Conservation (phyloP, 37 sponge, comb jelly and placozoan genomes). For the Oopsacas minuta region DNA sequence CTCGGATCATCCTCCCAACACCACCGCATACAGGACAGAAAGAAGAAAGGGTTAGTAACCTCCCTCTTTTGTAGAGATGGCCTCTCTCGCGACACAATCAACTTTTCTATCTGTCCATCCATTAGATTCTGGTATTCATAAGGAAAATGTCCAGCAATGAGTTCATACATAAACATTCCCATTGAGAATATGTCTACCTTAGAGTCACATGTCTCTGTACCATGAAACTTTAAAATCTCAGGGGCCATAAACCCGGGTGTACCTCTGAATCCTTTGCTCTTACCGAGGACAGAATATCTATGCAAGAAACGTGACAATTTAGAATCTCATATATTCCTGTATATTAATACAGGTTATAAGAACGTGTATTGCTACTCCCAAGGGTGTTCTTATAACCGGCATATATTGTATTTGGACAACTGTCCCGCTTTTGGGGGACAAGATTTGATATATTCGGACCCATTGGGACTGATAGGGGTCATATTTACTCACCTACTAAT, state of each 20-base stretch:
- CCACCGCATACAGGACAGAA: slow-evolving; percentile 67
- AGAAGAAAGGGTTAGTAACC: slow-evolving; percentile 53
- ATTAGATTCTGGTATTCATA: slow-evolving; percentile 62
- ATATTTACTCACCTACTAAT: slow-evolving; percentile 46
- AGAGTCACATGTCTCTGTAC: slow-evolving; percentile 58
- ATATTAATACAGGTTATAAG: neutral
- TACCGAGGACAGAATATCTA: slow-evolving; percentile 28
- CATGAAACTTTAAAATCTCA: slow-evolving; percentile 67
- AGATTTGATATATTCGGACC: too few species aligned
- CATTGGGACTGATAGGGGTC: too few species aligned
- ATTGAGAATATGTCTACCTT: slow-evolving; percentile 80
- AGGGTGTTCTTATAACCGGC: too few species aligned
- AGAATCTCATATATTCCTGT: too few species aligned
- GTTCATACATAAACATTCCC: slow-evolving; percentile 76
- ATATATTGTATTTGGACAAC: too few species aligned
- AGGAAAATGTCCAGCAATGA: slow-evolving; percentile 50
- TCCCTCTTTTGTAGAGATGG: slow-evolving; percentile 42
- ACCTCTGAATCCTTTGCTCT: slow-evolving; percentile 59
- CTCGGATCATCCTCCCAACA: slow-evolving; percentile 64
- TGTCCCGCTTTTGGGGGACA: too few species aligned
- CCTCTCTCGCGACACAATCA: slow-evolving; percentile 49
- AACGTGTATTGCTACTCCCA: too few species aligned
- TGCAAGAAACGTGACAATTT: too few species aligned
- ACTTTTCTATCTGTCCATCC: slow-evolving; percentile 65
- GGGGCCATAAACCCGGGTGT: slow-evolving; percentile 89